These are phyloP conservation scores for Gambusia yucatana DNA, from an alignment of 2,797 vertebrate genomes.

Conservation along the genomic window DNA sequence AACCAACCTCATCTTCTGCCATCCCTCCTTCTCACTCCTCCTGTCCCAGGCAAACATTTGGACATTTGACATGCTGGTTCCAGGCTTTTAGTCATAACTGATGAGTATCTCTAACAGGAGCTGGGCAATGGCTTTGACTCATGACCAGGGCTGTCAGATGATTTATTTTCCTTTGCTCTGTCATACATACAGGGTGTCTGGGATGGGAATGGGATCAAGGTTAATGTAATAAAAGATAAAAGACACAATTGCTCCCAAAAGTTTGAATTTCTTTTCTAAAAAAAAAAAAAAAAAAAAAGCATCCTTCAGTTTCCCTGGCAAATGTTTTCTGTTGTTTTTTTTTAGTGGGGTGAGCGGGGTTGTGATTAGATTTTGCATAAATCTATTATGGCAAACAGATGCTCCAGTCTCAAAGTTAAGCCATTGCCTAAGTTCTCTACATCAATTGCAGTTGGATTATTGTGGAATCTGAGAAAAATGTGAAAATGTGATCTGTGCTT, in stretches of 20 bases:
- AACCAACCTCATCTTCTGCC: conserved; percentile 22
- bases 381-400: conserved; percentile 29
- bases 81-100: conserved; percentile 65
- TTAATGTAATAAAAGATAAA: conserved; percentile 40
- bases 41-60: conserved; percentile 60
- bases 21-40: conserved; percentile 32
- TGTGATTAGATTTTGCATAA: not conserved
- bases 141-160: conserved; percentile 54
- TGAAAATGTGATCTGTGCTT: not conserved
- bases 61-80: conserved; percentile 64
- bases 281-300: not conserved
- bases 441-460: not conserved
- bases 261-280: conserved; percentile 9
- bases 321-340: not conserved
- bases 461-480: not conserved
- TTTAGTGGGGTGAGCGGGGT: no score
- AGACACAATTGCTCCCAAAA: conserved; percentile 32
- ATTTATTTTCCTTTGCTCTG: conserved; percentile 56
- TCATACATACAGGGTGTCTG: conserved; percentile 50
- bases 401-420: conserved; percentile 11
- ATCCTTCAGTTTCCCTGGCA: conserved; percentile 8
- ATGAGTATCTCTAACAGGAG: conserved; percentile 64
- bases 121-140: conserved; percentile 68
- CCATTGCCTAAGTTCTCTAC: conserved; percentile 7
- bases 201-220: conserved; percentile 29